phyloP scores from a whole-genome alignment of 1,140 invertebrate species.

The Atta colombica region DNA sequence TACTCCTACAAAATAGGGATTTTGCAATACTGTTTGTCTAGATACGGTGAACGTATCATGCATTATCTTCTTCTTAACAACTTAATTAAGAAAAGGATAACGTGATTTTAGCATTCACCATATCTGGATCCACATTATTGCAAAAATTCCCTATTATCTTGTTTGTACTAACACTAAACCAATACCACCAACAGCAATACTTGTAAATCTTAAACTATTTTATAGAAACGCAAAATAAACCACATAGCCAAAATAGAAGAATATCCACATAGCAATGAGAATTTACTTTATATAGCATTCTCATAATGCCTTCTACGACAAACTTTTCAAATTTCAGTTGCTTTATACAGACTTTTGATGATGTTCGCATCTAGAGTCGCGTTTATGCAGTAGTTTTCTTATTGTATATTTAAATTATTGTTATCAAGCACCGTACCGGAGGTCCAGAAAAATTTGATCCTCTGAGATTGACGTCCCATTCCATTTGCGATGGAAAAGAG shows the following conservation, averaged over 20 bases:
- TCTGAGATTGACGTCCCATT: conserved; percentile 80
- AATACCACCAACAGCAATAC: conserved; percentile 19
- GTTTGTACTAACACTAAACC: conserved; percentile 5
- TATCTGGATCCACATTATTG: no score
- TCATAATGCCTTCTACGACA: conserved; percentile 3
- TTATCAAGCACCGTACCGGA: conserved; percentile 78
- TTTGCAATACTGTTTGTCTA: no score
- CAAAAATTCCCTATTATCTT: background rate
- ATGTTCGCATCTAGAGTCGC: background rate
- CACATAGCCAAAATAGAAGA: conserved; percentile 17
- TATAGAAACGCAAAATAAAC: conserved; percentile 21
- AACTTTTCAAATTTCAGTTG: conserved; percentile 23
- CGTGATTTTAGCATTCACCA: no score
- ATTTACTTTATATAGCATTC: conserved; percentile 15
- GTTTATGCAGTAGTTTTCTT: conserved; percentile 30
- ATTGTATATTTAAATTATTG: conserved; percentile 54
- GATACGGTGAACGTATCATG: no score
- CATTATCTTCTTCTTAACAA: no score
- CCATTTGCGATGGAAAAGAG: conserved; percentile 81
- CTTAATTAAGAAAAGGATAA: no score
- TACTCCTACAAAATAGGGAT: background rate
- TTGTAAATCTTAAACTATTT: conserved; percentile 11
- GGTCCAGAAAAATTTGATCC: conserved; percentile 80
- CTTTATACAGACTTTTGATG: conserved; percentile 4
- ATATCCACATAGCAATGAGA: conserved; percentile 16